Conservation (phyloP, 30 jellyfish, hydroid and myxozoan species). For the Turritopsis rubra region DNA sequence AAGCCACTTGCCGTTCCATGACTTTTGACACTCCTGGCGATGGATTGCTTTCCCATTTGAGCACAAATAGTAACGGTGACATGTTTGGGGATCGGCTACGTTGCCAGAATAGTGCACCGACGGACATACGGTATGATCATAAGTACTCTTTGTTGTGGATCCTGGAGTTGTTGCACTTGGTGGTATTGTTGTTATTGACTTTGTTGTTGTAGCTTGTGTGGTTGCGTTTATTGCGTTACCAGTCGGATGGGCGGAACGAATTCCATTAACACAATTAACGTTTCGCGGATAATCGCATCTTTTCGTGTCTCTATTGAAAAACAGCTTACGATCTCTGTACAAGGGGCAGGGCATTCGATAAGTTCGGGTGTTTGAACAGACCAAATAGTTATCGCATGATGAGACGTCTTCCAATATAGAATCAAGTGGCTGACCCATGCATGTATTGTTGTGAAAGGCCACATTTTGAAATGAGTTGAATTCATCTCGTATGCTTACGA, state of each 20-base stretch:
- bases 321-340: not conserved
- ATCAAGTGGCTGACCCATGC: not conserved
- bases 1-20: not conserved
- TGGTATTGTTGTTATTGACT: not conserved
- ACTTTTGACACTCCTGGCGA: not conserved
- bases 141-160: not conserved
- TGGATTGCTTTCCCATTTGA: not conserved
- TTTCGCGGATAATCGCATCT: not conserved
- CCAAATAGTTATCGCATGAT: not conserved
- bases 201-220: not conserved
- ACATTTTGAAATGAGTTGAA: not conserved
- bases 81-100: not conserved
- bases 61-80: not conserved
- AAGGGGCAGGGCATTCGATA: conserved; percentile 14
- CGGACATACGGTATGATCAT: not conserved
- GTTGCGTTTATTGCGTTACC: not conserved
- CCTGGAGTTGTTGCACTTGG: not conserved
- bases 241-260: not conserved
- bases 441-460: conserved; percentile 8
- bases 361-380: conserved; percentile 17
- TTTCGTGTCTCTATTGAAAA: conserved; percentile 9
- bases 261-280: conserved; percentile 5
- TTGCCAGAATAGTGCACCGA: not conserved
- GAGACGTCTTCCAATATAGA: not conserved
- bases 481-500: not conserved